Evolutionary conservation across 1,140 invertebrate genomes (phyloP).

Genomic region (Zaprionus nigranus): DNA sequence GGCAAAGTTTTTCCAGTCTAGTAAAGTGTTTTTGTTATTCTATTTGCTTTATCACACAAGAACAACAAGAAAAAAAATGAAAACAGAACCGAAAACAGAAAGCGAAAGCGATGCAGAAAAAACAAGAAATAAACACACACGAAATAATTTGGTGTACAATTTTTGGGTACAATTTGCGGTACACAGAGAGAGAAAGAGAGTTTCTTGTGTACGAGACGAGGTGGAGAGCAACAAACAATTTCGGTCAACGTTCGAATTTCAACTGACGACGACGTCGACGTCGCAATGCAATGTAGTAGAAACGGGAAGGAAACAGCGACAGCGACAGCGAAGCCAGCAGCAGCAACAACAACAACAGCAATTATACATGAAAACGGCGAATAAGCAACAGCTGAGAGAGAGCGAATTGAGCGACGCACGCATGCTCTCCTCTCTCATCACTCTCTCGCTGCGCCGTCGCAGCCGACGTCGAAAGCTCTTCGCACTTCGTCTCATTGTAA

Average conservation of each 20-base stretch:
- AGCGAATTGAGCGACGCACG: conserved; percentile 47
- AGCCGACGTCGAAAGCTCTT: conserved; percentile 46
- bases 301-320: conserved; percentile 65
- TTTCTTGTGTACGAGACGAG: no score
- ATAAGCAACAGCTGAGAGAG: conserved; percentile 35
- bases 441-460: conserved; percentile 23
- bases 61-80: conserved; percentile 23
- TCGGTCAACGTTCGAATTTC: conserved; percentile 81
- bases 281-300: conserved; percentile 67
- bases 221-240: conserved; percentile 68
- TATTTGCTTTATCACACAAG: conserved; percentile 37
- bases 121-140: neutral
- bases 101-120: neutral
- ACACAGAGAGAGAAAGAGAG: neutral
- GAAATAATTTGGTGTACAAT: neutral
- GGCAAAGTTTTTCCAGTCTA: neutral
- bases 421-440: conserved; percentile 33
- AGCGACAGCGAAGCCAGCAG: conserved; percentile 14
- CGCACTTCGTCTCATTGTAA: neutral
- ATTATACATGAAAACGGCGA: conserved; percentile 14
- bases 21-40: conserved; percentile 7
- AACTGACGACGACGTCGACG: conserved; percentile 57
- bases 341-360: conserved; percentile 26
- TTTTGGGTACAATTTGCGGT: conserved; percentile 9
- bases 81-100: conserved; percentile 20